A percentile compares a stretch with the other conserved stretches of the same genome.
phyloP scores from a whole-genome alignment of 2,888 invertebrate species.

The Drosophila buzzatii region DNA sequence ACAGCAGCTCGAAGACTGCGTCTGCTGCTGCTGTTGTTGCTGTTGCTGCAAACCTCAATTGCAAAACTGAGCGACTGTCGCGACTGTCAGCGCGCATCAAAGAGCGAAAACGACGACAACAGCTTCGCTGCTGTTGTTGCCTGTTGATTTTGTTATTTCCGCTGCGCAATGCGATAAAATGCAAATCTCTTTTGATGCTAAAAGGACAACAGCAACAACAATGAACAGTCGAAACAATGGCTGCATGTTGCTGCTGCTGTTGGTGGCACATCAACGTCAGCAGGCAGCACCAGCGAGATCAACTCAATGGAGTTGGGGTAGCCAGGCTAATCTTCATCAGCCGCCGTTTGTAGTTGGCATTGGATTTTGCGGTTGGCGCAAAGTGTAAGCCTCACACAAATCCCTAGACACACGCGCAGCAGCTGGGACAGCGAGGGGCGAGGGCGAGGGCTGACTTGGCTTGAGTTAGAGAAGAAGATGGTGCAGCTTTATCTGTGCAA shows the following conservation, averaged over 20 bases:
- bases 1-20: constrained; percentile 30
- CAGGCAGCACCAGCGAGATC: constrained; percentile 33
- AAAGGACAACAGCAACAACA: constrained; percentile 67
- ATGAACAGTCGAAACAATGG: constrained; percentile 58
- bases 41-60: constrained; percentile 6
- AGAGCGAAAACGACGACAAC: constrained; percentile 56
- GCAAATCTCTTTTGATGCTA: constrained; percentile 80
- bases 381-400: constrained; percentile 80
- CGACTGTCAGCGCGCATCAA: constrained; percentile 60
- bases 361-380: constrained; percentile 56
- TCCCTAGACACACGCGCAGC: constrained; percentile 63
- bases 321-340: constrained; percentile 82
- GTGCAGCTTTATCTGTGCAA: constrained; percentile 76
- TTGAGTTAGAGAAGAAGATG: constrained; percentile 41
- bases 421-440: neutral
- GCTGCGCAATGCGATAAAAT: constrained; percentile 78
- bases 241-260: constrained; percentile 56
- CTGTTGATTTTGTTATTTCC: constrained; percentile 72
- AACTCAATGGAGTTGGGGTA: constrained; percentile 17
- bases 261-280: constrained; percentile 43
- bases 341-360: constrained; percentile 76
- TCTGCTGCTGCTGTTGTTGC: neutral
- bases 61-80: constrained; percentile 60
- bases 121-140: constrained; percentile 32
- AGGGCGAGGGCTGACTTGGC: neutral